A percentile compares a stretch with the other conserved stretches of the same genome.
Evolutionary conservation across 92 coral and sea anemone species (phyloP).

Genomic region (Siderastrea siderea): DNA sequence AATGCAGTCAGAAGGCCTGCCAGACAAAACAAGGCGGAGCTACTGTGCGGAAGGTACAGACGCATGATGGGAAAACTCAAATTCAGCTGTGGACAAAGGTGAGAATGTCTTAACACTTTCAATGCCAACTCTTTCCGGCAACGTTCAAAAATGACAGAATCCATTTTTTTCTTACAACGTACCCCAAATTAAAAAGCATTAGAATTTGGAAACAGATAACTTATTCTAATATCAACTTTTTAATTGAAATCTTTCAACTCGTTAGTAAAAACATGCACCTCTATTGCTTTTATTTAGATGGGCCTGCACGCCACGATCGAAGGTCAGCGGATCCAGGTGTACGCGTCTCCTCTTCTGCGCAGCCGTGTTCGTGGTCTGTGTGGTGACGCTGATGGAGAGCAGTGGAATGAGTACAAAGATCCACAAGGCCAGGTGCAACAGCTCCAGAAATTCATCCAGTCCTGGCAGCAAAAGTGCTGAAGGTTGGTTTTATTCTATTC

Average conservation of each 20-base stretch:
- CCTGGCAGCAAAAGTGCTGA: constrained; percentile 72
- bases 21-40: constrained; percentile 34
- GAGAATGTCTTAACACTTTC: background rate
- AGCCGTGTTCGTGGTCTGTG: constrained; percentile 86
- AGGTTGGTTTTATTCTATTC: background rate
- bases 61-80: constrained; percentile 24
- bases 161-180: too few relatives aligned
- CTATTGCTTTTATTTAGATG: background rate
- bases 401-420: constrained; percentile 73
- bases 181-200: too few relatives aligned
- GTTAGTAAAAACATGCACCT: background rate
- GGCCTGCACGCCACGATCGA: constrained; percentile 24
- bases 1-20: constrained; percentile 34
- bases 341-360: constrained; percentile 72
- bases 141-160: too few relatives aligned
- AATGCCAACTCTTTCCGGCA: background rate
- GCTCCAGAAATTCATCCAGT: constrained; percentile 53
- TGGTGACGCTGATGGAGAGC: constrained; percentile 88
- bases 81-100: constrained; percentile 27
- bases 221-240: too few relatives aligned
- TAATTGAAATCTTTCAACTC: too few relatives aligned
- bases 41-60: constrained; percentile 4
- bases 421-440: constrained; percentile 51
- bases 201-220: too few relatives aligned
- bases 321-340: constrained; percentile 54